These are phyloP conservation scores for Lepidothrix coronata DNA, from an alignment of 2,113 vertebrate genomes.

Conservation along the genomic window DNA sequence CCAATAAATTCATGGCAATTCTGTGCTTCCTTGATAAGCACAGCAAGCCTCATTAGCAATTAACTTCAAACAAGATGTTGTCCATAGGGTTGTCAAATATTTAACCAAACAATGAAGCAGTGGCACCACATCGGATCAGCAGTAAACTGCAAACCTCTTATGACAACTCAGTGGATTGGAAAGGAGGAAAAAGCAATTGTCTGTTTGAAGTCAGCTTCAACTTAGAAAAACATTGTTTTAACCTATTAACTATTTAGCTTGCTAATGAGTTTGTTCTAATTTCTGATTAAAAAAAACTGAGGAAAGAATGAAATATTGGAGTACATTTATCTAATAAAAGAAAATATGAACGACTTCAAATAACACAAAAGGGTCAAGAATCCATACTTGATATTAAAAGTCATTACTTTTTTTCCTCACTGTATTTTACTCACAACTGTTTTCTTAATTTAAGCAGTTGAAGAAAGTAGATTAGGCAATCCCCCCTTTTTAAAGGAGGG, in stretches of 20 bases:
- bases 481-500: background rate
- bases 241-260: background rate
- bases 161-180: background rate
- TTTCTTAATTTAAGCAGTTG: background rate
- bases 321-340: background rate
- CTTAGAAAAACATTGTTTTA: background rate
- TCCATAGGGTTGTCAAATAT: accelerated
- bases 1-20: background rate
- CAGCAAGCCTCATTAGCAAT: background rate
- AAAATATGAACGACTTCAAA: background rate
- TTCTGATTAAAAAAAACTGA: background rate
- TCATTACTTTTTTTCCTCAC: background rate
- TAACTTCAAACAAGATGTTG: background rate
- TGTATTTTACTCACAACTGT: background rate
- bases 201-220: background rate
- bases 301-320: background rate
- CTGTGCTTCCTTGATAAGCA: background rate
- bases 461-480: background rate
- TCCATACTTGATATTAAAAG: background rate
- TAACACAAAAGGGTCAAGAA: background rate
- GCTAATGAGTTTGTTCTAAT: background rate
- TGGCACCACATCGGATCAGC: accelerated
- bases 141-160: background rate
- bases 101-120: background rate
- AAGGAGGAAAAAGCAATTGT: background rate